Base-by-base conservation (phyloP, 1,140 invertebrate species). In the Caerostris darwini region DNA sequence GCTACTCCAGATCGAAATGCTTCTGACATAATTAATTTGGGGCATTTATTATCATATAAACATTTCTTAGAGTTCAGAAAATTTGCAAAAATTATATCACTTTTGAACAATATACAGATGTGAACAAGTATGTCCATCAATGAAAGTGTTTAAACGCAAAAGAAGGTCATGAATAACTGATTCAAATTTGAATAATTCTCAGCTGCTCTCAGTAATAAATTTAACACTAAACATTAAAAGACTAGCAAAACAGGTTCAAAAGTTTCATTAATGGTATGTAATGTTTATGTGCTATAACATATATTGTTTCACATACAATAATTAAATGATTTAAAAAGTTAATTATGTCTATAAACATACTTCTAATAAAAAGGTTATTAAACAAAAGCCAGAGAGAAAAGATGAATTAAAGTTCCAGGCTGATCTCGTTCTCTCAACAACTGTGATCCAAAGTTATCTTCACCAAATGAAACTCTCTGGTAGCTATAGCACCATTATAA, bases 21-120 rank as follows among this genome's bases (percentile, higher is more conserved):
- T 34, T 34, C 34, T 34, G 34, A 34, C 34, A 34, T 34, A 34
- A 34, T 34, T 88, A 88, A 88, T 88, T 88, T 61, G 0, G 8
- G 86, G n/a, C n/a, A 12, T 61, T 88, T 57, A 88, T 59, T 88
- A 61, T 19, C 57, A 61, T 61, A n/a, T 88, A 19, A 88, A 88
- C 12, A 88, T 34, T 88, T 17, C 14, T 3, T 88, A 19, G 34
- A 88, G 58, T 12, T 88, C 17, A 19, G 10, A 19, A 64, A 88
- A 5, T 57, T 61, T 61, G 59, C 19, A 88, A 88, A 34, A 34
- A 34, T 34, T 34, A 34, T 34, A 34, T 34, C 34, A 34, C 34
- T 34, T 34, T 34, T 34, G 34, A 34, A 34, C 34, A 34, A 34
- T 34, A 34, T 34, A 34, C 34, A 34, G 34, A 34, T 34, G 34